Base-by-base conservation (phyloP, 2,888 invertebrate genomes). In the Aproaerema taeniolella region DNA sequence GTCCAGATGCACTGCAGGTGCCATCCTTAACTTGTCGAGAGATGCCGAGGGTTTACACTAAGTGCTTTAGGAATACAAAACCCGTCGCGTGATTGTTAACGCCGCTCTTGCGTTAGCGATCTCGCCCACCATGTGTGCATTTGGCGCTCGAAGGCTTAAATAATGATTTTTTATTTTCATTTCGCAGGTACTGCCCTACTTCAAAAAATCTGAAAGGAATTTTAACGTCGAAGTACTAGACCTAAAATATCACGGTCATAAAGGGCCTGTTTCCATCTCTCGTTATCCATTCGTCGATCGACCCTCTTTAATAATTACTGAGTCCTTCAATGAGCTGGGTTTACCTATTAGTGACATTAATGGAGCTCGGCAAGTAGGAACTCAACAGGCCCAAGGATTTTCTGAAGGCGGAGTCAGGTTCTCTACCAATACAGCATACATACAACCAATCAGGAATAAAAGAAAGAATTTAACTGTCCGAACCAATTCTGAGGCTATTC, bases 351-450 rank as follows among this genome's bases (percentile, higher is more conserved):
- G 73, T 0, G 91, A 92, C 53, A 85, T 81, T 43, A 91, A 90
- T 48, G 83, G 80, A 0, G 82, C 74, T 2, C 37, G 65, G 2
- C 88, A 90, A 58, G 51, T 89, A 2, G 89, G 91, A 0, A 85
- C 88, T 0, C 89, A 88, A 79, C 73, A 89, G 36, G 58, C 89
- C 0, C 91, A 92, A 59, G 75, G 86, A 1, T 85, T 90, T 0
- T 60, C 87, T 0, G 62, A 78, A 25, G 68, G 88, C 43, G 91
- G 92, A 0, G 64, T 73, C 49, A 77, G 92, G 39, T 73, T 85
- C 8, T 92, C 91, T 9, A 83, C 91, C 0, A 91, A 92, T 55
- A 77, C 68, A 0, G 92, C 91, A 0, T 92, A 89, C 55, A 89
- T 92, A 10, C 71, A 89, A 44, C 91, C 92, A 0, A 88, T 92